Base-by-base conservation (phyloP, 2,113 vertebrate genomes). In the Corvus cornix region DNA sequence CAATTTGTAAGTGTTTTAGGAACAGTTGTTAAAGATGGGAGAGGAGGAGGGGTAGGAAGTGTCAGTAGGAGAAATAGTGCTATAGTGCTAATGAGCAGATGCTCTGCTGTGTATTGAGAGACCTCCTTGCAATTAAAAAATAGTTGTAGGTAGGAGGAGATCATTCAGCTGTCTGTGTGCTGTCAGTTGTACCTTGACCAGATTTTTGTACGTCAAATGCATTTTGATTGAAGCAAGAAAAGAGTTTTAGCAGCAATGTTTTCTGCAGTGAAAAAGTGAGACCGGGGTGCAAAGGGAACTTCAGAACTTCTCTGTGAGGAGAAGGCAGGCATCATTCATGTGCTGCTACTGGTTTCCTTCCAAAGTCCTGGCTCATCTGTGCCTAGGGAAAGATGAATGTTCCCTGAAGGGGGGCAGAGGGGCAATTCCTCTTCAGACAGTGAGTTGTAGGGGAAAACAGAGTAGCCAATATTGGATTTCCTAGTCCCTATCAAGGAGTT, bases 51-150 rank as follows among this genome's bases (percentile, higher is more conserved):
- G 93, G 83, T 87, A 85, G 88, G 73, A 96, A 93, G 88, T 84
- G 86, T 96, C 96, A 96, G 92, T 91, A 82, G 76, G 88, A 97
- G 92, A 97, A 96, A 86, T 80, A 90, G 94, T 70, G 72, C 92
- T 92, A 76, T 92, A 84, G 86, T 93, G 94, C 90, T 98, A 98
- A 98, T 96, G 97, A 98, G 93, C 97, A 98, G 97, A 98, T 97
- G 97, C 96, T 97, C 94, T 95, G 68, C 91, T 95, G 94, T 68
- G 87, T 81, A 90, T 93, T 89, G 93, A 95, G 90, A 97, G 97
- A 93, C 95, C 95, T 98, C 83, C 88, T 75, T 70, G 91, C 92
- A 97, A 97, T 96, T 97, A 98, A 97, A 96, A 97, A 92, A 91
- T 95, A 96, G 83, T 96, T 95, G 78, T 95, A 93, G 95, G 96